These are phyloP conservation scores for Porites cylindrica DNA, from an alignment of 92 coral and sea anemone species.

Conservation along the genomic window DNA sequence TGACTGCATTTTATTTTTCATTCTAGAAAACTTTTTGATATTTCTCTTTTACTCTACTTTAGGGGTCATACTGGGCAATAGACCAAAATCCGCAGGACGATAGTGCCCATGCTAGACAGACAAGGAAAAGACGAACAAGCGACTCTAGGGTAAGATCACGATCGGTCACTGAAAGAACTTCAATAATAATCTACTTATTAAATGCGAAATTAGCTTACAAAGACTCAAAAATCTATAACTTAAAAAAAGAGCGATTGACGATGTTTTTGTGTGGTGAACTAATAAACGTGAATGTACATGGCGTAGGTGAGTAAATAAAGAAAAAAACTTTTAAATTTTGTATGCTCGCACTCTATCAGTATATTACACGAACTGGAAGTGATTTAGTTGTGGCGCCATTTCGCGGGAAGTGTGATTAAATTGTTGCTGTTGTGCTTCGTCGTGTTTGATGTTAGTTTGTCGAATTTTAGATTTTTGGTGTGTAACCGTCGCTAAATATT, in stretches of 20 bases:
- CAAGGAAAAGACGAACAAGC: conserved; percentile 89
- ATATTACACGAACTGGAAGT: neutral
- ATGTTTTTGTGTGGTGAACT: neutral
- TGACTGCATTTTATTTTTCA: neutral
- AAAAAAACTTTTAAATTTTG: neutral
- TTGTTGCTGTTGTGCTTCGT: neutral
- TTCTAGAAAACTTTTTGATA: neutral
- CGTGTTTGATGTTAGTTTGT: neutral
- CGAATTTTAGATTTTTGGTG: neutral
- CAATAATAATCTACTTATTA: neutral
- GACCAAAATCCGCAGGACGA: conserved; percentile 98
- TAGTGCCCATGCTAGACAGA: conserved; percentile 78
- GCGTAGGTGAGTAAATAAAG: neutral
- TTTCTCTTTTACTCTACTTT: neutral
- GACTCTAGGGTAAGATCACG: conserved; percentile 86
- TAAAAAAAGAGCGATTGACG: neutral
- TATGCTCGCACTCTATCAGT: neutral
- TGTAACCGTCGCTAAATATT: neutral
- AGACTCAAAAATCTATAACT: neutral
- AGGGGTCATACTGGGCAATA: conserved; percentile 99
- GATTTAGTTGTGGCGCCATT: conserved; percentile 21
- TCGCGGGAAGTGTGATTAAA: conserved; percentile 19
- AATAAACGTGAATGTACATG: neutral
- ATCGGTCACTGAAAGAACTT: neutral
- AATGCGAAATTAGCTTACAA: neutral